Base-by-base conservation (phyloP, 2,888 invertebrate genomes). In the Cancer borealis region DNA sequence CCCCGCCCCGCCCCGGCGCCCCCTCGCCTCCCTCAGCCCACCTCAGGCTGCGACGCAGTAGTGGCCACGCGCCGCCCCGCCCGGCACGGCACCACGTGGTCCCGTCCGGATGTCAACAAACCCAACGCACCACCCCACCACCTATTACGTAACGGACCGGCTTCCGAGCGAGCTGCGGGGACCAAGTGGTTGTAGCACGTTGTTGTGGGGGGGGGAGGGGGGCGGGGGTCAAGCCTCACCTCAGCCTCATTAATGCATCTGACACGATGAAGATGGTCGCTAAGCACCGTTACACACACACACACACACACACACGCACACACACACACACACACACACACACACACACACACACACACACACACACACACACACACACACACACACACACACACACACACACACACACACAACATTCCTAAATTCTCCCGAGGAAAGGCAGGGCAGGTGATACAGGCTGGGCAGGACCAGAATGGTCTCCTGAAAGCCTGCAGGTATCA, bases 21-120 rank as follows among this genome's bases (percentile, higher is more conserved):
- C 30, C 79, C 73, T n/a, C 8, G 73, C 73, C 73, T 73, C 73
- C 73, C 21, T 26, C 12, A 30, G 79, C 79, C 79, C 79, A 1
- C 79, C 79, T n/a, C 66, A 66, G n/a, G 66, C 79, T 79, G 21
- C 79, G 79, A 79, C 79, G 79, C 79, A 79, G 79, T 79, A 79
- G 79, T 14, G 12, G 79, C 30, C 79, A 79, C 79, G 79, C 30
- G 79, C 79, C 30, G 79, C 79, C 10, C 79, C 30, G n/a, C 66
- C 79, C 79, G 30, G 30, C 30, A 8, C 79, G 30, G 30, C 79
- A 79, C 79, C 79, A 79, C 79, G 79, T 79, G 79, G 79, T 79
- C 12, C 79, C 26, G 30, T 79, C 79, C 79, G 26, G 79, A 79
- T 79, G 79, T 79, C 79, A 79, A 79, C 79, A 79, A 79, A 79